Conservation (phyloP, 2,888 invertebrate genomes). For the Sussaba pulchella region DNA sequence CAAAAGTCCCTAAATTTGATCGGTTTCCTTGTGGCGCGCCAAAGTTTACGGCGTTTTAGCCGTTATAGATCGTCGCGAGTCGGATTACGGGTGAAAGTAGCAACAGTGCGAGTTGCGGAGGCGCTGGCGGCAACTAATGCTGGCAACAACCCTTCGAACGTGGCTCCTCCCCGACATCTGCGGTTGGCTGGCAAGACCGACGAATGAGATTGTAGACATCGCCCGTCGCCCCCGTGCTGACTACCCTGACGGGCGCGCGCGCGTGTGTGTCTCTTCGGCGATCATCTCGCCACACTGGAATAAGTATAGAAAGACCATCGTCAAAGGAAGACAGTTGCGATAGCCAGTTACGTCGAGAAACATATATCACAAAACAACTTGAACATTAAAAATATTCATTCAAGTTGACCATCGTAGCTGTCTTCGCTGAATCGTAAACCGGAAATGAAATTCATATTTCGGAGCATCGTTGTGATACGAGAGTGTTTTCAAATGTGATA, state of each 20-base stretch:
- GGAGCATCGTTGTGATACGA: background rate
- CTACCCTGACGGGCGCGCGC: conserved; percentile 59
- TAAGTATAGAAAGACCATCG: conserved; percentile 57
- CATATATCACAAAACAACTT: conserved; percentile 26
- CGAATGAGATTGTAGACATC: conserved; percentile 64
- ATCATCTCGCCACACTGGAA: conserved; percentile 55
- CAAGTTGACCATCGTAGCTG: background rate
- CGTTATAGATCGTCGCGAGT: background rate
- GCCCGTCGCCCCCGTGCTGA: conserved; percentile 39
- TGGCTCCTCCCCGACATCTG: conserved; percentile 62
- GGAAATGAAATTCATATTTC: background rate
- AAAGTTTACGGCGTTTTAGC: background rate
- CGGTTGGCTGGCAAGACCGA: conserved; percentile 58
- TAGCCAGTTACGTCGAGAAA: conserved; percentile 53
- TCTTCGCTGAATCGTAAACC: background rate
- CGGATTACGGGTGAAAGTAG: conserved; percentile 34
- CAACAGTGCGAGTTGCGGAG: conserved; percentile 41
- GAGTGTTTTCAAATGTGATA: background rate
- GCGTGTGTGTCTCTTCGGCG: conserved; percentile 40
- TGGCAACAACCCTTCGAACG: conserved; percentile 26
- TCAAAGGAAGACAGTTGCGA: conserved; percentile 60
- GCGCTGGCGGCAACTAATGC: conserved; percentile 36
- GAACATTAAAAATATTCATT: background rate
- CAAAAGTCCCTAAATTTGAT: background rate
- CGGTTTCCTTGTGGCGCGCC: background rate